Percentiles rank a stretch among this genome's conserved stretches.
Conservation (phyloP, 2,113 vertebrate species). For the Bubo bubo region DNA sequence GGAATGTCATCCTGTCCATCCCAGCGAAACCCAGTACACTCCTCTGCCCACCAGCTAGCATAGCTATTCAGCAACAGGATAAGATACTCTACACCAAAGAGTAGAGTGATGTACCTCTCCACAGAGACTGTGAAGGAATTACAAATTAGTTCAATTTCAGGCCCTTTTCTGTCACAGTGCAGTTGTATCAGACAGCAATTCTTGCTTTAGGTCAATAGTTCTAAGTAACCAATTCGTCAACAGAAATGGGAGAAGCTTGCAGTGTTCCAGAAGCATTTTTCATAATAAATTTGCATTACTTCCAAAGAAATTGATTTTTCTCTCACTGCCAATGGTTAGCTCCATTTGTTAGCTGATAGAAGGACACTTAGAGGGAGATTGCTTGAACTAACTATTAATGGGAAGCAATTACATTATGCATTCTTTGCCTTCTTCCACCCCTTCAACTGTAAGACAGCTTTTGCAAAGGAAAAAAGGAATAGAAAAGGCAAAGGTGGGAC, state of each 20-base stretch:
- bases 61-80: neutral
- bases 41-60: neutral
- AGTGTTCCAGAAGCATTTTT: constrained; percentile 4
- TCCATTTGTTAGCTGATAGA: constrained; percentile 3
- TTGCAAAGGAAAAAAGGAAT: neutral
- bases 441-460: neutral
- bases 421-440: neutral
- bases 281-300: constrained; percentile 14
- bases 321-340: neutral
- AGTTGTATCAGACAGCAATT: neutral
- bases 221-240: neutral
- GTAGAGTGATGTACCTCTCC: neutral
- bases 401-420: neutral
- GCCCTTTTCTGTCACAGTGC: neutral
- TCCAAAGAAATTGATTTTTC: constrained; percentile 41
- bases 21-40: neutral
- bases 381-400: neutral
- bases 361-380: neutral
- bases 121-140: neutral
- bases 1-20: neutral
- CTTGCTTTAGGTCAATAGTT: neutral
- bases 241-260: neutral
- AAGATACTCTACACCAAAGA: neutral
- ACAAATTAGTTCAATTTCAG: neutral
- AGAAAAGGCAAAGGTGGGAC: neutral